Percentiles rank a stretch among this genome's conserved stretches.
Conservation (phyloP, 2,113 vertebrate species). For the Apus apus region DNA sequence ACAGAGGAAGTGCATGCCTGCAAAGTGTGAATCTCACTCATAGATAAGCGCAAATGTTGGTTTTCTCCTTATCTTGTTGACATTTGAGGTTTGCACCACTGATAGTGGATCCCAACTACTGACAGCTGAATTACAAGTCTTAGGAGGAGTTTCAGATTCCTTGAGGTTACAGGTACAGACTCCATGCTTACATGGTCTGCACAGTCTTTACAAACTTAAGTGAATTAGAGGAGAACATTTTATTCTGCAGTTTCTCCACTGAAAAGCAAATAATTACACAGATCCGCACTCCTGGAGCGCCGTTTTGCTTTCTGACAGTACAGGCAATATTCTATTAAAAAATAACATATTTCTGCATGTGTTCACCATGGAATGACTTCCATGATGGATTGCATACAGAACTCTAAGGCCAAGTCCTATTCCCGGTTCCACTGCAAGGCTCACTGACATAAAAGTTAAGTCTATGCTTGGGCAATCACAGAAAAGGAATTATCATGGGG, state of each 20-base stretch:
- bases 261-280: background rate
- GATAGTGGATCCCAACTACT: background rate
- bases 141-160: background rate
- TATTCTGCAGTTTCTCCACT: background rate
- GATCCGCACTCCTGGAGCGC: fast-evolving
- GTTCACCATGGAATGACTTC: background rate
- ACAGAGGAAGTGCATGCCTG: background rate
- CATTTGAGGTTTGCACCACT: background rate
- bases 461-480: background rate
- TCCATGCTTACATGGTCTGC: background rate
- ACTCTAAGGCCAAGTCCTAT: background rate
- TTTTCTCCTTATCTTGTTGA: background rate
- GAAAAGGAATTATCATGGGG: background rate
- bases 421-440: background rate
- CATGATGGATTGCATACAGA: background rate
- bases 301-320: background rate
- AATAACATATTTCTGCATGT: fast-evolving
- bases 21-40: background rate
- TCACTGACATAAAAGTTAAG: background rate
- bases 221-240: background rate
- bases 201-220: background rate
- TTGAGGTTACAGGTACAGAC: background rate
- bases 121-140: background rate
- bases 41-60: background rate
- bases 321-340: background rate